Evolutionary conservation across 2,888 invertebrate genomes (phyloP), one percentile per base, ranked within the genome.

Genomic region (Idaea aversata): DNA sequence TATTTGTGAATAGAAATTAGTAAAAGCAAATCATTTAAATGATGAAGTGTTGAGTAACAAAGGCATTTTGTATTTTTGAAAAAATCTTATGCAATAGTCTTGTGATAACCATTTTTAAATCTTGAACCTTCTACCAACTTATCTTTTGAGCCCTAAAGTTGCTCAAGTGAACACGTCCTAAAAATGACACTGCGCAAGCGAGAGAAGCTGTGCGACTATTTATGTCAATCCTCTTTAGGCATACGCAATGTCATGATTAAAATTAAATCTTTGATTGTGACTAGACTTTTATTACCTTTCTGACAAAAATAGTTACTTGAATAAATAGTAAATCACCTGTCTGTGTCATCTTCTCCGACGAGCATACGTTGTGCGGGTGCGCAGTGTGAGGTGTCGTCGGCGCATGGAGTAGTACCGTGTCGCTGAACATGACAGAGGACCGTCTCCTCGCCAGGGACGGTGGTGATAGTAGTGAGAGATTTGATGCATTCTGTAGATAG

Each of bases 371-470:
- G 70, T 90, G 88, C 0, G 91, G 91, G 69, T 88, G 88, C 0
- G 83, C 85, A 5, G 82, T 76, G 67, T 86, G 87, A 66, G 84
- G 87, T 16, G 86, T 80, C 69, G 80, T 88, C 3, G 89, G 88
- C 0, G 86, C 80, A 80, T 97, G 97, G 47, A 97, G 94, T 59
- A 97, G 92, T 15, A 97, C 96, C 57, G 97, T 96, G 82, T 97
- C 97, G 81, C 96, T 97, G 90, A 97, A 97, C 97, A 97, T 97
- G 69, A 97, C 97, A 72, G 97, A 97, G 59, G 97, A 97, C 63
- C 97, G 93, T 16, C 97, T 94, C 16, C 96, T 93, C 72, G 95
- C 95, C 66, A 95, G 93, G 64, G 95, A 95, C 38, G 96, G 96
- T 61, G 97, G 97, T 73, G 96, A 96, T 63, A 97, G 89, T 63